Conservation (phyloP, 2,888 invertebrate species). For the Melinaea marsaeus region DNA sequence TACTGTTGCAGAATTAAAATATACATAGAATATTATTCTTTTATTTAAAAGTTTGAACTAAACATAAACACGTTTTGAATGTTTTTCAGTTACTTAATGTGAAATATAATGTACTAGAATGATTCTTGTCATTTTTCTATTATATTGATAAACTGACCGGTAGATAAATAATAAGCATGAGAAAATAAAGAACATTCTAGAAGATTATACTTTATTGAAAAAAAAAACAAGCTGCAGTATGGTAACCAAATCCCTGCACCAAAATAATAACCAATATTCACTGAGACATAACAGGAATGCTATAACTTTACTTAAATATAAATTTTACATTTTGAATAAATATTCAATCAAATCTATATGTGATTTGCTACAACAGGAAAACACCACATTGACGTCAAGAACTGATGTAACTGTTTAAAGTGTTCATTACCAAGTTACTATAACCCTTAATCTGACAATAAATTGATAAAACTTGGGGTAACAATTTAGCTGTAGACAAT, state of each 20-base stretch:
- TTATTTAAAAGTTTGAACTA: constrained; percentile 6
- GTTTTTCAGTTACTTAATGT: too few relatives aligned
- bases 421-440: too few relatives aligned
- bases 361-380: too few relatives aligned
- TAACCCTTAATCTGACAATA: too few relatives aligned
- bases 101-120: too few relatives aligned
- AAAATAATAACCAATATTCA: constrained; percentile 1
- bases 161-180: neutral
- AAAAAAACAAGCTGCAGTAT: neutral
- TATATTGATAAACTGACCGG: too few relatives aligned
- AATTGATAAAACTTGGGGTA: too few relatives aligned
- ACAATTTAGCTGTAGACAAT: neutral
- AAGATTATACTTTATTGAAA: neutral
- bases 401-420: too few relatives aligned
- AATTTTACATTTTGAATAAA: neutral
- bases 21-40: constrained; percentile 43
- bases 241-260: neutral
- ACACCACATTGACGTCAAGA: too few relatives aligned
- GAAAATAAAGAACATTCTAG: neutral
- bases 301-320: neutral
- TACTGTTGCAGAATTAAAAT: constrained; percentile 64
- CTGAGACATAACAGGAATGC: neutral
- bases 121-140: too few relatives aligned
- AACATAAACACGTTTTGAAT: too few relatives aligned
- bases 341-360: neutral